Base-by-base conservation (phyloP, 2,888 invertebrate species). In the Pocota personata region DNA sequence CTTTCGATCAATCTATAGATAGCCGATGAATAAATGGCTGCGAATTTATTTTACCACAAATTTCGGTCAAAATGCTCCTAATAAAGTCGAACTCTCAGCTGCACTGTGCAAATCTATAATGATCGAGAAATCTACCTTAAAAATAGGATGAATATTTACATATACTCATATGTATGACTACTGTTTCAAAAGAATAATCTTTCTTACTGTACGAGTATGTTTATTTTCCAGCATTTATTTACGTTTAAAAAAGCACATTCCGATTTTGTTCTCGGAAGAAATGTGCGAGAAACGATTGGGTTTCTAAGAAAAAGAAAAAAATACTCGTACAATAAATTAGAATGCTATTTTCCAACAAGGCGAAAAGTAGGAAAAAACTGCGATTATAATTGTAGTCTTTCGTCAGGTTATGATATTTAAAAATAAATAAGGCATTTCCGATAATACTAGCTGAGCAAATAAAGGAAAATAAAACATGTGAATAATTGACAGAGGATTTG, bases 21-120 rank as follows among this genome's bases (percentile, higher is more conserved):
- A 77, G 77, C 21, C 35, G 24, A 32, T 57, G 55, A 76, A 62
- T 77, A 82, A 76, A 58, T 48, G 48, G n/a, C 66, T 48, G 43
- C 16, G 21, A 40, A 55, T 16, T 37, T 27, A 57, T 48, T 57
- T 48, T 30, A 40, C 48, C 27, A 30, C 6, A 48, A 12, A 66
- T 57, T 66, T 6, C 35, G 35, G 46, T 37, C 32, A 67, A 46
- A 67, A 72, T 48, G 10, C 12, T 40, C 27, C 35, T 14, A 46
- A 27, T 48, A n/a, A 16, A 62, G 50, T 60, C 48, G 14, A 46
- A 48, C 16, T 27, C n/a, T 27, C 4, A 12, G 24, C 3, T 62
- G 46, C 12, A 75, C 64, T 21, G 40, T 12, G 21, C 27, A 35
- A 48, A 16, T 67, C 67, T 7, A 67, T 37, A 35, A 48, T 16